phyloP scores from a whole-genome alignment of 2,888 invertebrate species.

The Syrista parreyssii region DNA sequence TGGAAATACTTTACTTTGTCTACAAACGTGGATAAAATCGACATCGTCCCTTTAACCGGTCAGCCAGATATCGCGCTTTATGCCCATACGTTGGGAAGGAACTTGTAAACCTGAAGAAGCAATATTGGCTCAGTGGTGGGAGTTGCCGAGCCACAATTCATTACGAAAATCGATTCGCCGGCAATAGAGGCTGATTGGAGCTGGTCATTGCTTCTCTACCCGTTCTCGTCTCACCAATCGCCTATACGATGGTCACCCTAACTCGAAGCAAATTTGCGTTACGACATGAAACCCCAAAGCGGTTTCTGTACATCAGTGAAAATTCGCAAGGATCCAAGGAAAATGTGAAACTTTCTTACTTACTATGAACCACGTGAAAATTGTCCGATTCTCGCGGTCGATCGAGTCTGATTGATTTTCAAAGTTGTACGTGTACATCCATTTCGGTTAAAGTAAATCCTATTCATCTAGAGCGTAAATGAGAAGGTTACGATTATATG shows the following conservation, averaged over 20 bases:
- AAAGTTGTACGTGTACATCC: not conserved
- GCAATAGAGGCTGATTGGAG: constrained; percentile 57
- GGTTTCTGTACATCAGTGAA: not conserved
- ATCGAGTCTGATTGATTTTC: not conserved
- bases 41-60: constrained; percentile 16
- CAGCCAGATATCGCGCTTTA: not conserved
- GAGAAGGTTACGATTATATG: not conserved
- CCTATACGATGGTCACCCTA: constrained; percentile 27
- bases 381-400: not conserved
- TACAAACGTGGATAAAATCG: not conserved
- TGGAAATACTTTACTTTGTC: not conserved
- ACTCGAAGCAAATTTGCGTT: constrained; percentile 38
- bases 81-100: constrained; percentile 14
- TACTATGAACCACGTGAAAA: not conserved
- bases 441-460: not conserved
- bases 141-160: constrained; percentile 57
- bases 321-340: not conserved
- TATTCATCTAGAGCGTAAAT: not conserved
- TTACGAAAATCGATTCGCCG: constrained; percentile 59
- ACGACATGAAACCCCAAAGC: constrained; percentile 5
- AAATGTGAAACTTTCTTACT: not conserved
- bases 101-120: constrained; percentile 58
- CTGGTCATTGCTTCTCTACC: constrained; percentile 40
- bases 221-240: constrained; percentile 35
- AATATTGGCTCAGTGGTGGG: constrained; percentile 52